Conservation (phyloP, 2,888 invertebrate genomes). For the Cotesia congregata region DNA sequence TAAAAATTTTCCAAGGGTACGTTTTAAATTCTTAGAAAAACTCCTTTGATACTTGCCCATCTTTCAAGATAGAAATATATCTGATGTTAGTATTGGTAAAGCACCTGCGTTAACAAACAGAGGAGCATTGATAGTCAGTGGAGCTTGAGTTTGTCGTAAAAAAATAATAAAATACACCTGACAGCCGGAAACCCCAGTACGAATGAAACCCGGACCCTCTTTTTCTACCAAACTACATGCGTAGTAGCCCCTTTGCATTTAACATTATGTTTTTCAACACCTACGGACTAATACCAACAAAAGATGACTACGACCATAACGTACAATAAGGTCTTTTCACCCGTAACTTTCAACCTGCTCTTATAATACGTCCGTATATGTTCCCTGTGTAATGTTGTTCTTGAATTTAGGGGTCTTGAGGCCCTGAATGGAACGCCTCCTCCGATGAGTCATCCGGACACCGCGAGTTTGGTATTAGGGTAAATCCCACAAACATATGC, state of each 20-base stretch:
- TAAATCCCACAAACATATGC: not conserved
- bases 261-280: not conserved
- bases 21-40: not conserved
- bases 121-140: not conserved
- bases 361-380: not conserved
- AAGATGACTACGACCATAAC: not conserved
- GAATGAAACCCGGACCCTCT: constrained; percentile 4
- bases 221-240: not conserved
- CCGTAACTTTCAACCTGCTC: constrained; percentile 10
- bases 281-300: not conserved
- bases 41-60: not conserved
- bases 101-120: not conserved
- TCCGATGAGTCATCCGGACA: not conserved
- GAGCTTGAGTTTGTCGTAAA: not conserved
- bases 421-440: not conserved
- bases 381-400: constrained; percentile 5
- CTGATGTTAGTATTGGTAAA: not conserved
- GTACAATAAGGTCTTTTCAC: not conserved
- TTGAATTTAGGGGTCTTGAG: not conserved
- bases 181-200: constrained; percentile 30
- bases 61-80: no score
- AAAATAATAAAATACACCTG: constrained; percentile 28
- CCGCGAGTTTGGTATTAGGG: not conserved
- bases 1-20: not conserved
- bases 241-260: not conserved